A percentile compares a stretch with the other conserved stretches of the same genome.
These are phyloP conservation scores for Fragum fragum DNA, from an alignment of 2,888 invertebrate genomes.

Conservation along the genomic window DNA sequence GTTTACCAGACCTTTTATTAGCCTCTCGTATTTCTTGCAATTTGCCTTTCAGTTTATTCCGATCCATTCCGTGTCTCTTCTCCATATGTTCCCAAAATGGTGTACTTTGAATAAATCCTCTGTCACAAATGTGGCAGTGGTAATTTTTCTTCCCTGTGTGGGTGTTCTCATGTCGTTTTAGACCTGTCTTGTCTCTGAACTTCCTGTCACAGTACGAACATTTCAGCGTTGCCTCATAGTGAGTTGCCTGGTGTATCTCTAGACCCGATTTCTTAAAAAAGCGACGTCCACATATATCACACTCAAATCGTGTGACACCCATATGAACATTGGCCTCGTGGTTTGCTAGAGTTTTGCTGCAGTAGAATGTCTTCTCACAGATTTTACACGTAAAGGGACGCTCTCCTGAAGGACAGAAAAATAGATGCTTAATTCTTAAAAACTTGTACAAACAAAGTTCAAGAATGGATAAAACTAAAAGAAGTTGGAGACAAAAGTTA, in stretches of 20 bases:
- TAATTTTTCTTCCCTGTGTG: constrained; percentile 63
- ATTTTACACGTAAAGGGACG: constrained; percentile 57
- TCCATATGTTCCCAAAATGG: constrained; percentile 67
- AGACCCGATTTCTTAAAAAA: constrained; percentile 64
- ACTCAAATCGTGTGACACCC: constrained; percentile 63
- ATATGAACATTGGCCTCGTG: constrained; percentile 65
- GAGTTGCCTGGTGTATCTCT: constrained; percentile 58
- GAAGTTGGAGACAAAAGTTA: too few species aligned
- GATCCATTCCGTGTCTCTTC: constrained; percentile 53
- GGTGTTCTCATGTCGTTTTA: constrained; percentile 58
- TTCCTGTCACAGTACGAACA: constrained; percentile 60
- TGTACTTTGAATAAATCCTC: constrained; percentile 64
- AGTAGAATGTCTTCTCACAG: constrained; percentile 59
- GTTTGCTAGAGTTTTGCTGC: constrained; percentile 49
- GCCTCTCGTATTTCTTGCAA: constrained; percentile 38
- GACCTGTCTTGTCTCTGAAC: constrained; percentile 61
- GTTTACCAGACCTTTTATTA: constrained; percentile 41
- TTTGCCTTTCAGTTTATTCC: constrained; percentile 45
- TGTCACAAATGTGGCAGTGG: constrained; percentile 61
- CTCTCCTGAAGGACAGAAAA: constrained; percentile 53
- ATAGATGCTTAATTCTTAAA: too few species aligned
- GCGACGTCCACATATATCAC: constrained; percentile 54
- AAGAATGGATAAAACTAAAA: too few species aligned
- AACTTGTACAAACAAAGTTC: too few species aligned
- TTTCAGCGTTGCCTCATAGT: constrained; percentile 62